Evolutionary conservation across 2,113 vertebrate genomes (phyloP).

Genomic region (Phocoena phocoena): DNA sequence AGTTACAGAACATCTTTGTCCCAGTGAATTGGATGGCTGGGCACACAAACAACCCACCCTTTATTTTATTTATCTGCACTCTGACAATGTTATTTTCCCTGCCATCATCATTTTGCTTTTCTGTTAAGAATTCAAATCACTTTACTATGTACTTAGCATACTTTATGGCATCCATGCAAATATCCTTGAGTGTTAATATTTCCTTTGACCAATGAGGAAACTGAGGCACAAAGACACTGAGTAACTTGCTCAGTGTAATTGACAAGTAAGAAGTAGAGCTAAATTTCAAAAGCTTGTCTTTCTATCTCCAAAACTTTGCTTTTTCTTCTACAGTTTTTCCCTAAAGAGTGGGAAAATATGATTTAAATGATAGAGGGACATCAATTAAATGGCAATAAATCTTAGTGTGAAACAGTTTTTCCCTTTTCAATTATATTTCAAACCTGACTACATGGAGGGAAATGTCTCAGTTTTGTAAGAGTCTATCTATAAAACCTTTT

Average conservation of each 20-base stretch:
- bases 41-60: slow-evolving; percentile 41
- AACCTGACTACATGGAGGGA: neutral
- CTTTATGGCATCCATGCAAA: neutral
- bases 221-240: neutral
- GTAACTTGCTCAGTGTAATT: neutral
- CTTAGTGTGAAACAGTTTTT: neutral
- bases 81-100: slow-evolving; percentile 50
- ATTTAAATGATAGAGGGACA: neutral
- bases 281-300: neutral
- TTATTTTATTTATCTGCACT: slow-evolving; percentile 58
- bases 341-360: neutral
- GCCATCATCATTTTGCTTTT: slow-evolving; percentile 43
- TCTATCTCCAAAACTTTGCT: neutral
- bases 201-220: neutral
- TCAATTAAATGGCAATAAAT: neutral
- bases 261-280: neutral
- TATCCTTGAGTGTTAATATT: neutral
- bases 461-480: neutral
- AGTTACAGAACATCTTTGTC: slow-evolving; percentile 61
- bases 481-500: neutral
- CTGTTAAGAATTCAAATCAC: slow-evolving; percentile 35
- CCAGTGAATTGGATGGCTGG: neutral
- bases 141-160: neutral
- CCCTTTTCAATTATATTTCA: neutral
- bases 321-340: neutral